phyloP scores from a whole-genome alignment of 1,140 invertebrate genomes.

The Orius insidiosus region DNA sequence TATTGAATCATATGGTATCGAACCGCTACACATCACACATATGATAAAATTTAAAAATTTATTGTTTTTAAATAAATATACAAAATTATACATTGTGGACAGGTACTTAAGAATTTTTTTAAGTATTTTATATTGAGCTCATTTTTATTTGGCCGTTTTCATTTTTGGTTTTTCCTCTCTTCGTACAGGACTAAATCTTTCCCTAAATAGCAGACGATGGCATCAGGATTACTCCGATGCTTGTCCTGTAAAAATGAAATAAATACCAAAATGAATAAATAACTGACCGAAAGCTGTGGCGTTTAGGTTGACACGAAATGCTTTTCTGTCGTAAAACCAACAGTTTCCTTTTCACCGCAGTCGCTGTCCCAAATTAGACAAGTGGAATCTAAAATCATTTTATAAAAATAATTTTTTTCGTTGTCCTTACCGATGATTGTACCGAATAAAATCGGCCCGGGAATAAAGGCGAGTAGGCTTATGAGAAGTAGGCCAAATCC shows the following conservation, averaged over 20 bases:
- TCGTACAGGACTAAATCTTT: conserved; percentile 53
- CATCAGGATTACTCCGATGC: conserved; percentile 44
- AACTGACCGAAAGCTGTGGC: conserved; percentile 42
- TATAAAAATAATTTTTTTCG: neutral
- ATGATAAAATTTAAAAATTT: no score
- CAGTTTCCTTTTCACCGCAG: conserved; percentile 52
- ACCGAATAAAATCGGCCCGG: conserved; percentile 46
- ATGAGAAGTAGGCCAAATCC: conserved; percentile 40
- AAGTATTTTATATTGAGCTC: no score
- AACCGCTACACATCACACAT: no score
- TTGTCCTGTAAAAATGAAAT: conserved; percentile 25
- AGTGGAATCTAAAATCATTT: conserved; percentile 23
- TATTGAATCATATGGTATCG: no score
- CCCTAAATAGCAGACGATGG: conserved; percentile 47
- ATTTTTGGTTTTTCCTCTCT: conserved; percentile 32
- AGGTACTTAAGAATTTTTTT: no score
- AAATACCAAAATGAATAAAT: no score
- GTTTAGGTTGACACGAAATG: conserved; percentile 42
- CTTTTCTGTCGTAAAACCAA: conserved; percentile 50
- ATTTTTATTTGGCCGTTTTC: conserved; percentile 22
- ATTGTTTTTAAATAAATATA: no score
- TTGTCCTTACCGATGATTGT: conserved; percentile 31
- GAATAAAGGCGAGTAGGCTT: conserved; percentile 45
- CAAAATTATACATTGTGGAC: no score
- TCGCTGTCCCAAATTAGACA: conserved; percentile 61